Conservation (phyloP, 2,113 vertebrate genomes). For the Catharus fuscescens region DNA sequence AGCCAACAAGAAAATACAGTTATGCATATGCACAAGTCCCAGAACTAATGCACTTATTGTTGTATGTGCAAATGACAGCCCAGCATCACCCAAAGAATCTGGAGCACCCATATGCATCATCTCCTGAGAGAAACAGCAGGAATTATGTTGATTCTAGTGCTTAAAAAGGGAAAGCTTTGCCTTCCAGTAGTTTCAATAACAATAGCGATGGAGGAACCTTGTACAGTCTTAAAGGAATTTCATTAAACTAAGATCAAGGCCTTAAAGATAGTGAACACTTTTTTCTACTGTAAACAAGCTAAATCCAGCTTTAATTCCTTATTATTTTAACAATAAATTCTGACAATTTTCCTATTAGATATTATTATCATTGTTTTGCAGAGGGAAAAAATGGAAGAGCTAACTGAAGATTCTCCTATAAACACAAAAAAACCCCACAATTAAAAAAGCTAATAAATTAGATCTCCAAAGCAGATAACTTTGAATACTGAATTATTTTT, state of each 20-base stretch:
- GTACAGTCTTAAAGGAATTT: background rate
- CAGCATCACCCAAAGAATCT: background rate
- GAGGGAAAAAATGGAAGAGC: background rate
- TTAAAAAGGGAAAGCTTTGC: background rate
- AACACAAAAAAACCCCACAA: background rate
- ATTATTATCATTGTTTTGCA: background rate
- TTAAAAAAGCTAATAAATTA: background rate
- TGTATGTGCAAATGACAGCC: background rate
- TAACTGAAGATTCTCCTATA: background rate
- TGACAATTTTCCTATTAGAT: background rate
- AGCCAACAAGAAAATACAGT: background rate
- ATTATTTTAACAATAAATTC: background rate
- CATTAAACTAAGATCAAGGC: background rate
- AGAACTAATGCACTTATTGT: background rate
- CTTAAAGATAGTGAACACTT: background rate
- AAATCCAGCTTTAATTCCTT: background rate
- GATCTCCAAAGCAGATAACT: background rate
- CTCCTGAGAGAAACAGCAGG: background rate
- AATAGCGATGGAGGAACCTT: background rate
- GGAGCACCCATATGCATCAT: accelerated
- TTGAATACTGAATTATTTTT: background rate
- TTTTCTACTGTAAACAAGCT: background rate
- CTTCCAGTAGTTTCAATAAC: background rate
- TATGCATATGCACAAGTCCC: background rate
- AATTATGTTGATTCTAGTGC: background rate